Evolutionary conservation across 1,140 invertebrate species (phyloP).

Genomic region (Heliconius nattereri): DNA sequence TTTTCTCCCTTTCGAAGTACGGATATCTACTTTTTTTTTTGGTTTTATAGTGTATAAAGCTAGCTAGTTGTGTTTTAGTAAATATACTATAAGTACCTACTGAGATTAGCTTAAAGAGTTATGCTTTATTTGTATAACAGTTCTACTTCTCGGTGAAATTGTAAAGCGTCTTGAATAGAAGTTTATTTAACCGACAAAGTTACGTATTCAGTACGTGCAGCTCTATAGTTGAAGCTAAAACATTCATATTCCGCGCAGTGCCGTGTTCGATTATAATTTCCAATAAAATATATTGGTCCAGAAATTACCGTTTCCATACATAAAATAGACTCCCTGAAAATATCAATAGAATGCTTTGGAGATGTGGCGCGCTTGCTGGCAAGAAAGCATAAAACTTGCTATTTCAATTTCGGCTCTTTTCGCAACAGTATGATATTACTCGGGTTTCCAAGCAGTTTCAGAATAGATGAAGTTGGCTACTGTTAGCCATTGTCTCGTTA

Average conservation of each 20-base stretch:
- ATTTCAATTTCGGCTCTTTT: too few relatives aligned
- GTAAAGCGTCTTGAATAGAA: background rate
- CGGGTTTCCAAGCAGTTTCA: background rate
- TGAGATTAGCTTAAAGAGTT: background rate
- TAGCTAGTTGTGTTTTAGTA: background rate
- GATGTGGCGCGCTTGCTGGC: too few relatives aligned
- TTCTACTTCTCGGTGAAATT: background rate
- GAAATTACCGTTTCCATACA: too few relatives aligned
- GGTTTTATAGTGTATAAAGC: too few relatives aligned
- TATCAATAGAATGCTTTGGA: background rate
- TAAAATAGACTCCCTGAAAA: too few relatives aligned
- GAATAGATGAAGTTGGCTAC: background rate
- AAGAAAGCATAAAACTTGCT: too few relatives aligned
- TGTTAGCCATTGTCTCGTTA: background rate
- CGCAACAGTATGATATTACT: too few relatives aligned
- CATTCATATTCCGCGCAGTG: background rate
- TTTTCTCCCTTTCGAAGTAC: too few relatives aligned
- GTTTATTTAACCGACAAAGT: slow-evolving; percentile 11
- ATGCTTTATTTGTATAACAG: background rate
- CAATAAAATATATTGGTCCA: background rate
- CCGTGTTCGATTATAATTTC: background rate
- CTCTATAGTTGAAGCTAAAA: background rate
- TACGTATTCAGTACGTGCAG: slow-evolving; percentile 6
- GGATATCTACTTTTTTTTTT: too few relatives aligned
- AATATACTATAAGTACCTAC: too few relatives aligned